Evolutionary conservation across 2,113 vertebrate species (phyloP), one percentile per base, ranked within the genome.

Genomic region (Hylia prasina): DNA sequence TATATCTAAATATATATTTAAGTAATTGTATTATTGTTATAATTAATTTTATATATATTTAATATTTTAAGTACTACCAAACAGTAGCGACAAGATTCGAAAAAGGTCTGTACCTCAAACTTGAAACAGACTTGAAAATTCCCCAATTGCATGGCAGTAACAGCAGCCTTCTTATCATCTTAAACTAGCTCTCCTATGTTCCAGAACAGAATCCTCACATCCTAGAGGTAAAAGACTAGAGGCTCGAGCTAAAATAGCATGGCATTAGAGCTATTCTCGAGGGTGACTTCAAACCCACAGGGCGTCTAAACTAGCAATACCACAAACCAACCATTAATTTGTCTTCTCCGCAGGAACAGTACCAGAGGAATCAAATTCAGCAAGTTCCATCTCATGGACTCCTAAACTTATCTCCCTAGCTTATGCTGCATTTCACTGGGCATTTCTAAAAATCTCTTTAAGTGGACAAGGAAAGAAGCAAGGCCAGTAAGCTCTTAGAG

Each of bases 261-360:
- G 33, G 71, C 47, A 86, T 81, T 70, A 96, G 20, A 48, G 93
- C 88, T 96, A 73, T 81, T 95, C 93, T 82, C 42, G 0, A 91
- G 85, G 82, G 44, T 90, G 85, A 58, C 85, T 96, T 73, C 7
- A 28, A 94, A 86, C 60, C 93, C 88, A 96, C 71, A 83, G 79
- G 40, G 92, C 68, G 21, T 90, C 77, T 89, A 75, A 94, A 92
- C 90, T 68, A 96, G 92, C 51, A 88, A 64, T 40, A 70, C 82
- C 94, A 92, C 92, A 94, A 93, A 91, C 94, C 92, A 95, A 94
- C 92, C 80, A 68, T 73, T 83, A 50, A 96, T 94, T 92, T 90
- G 71, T 71, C 63, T 92, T 94, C 80, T 83, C 90, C 80, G 68
- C 76, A 90, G 83, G 85, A 92, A 63, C 73, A 77, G 58, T 10